Conservation (phyloP, 2,888 invertebrate genomes). For the Oeneis ivallda region DNA sequence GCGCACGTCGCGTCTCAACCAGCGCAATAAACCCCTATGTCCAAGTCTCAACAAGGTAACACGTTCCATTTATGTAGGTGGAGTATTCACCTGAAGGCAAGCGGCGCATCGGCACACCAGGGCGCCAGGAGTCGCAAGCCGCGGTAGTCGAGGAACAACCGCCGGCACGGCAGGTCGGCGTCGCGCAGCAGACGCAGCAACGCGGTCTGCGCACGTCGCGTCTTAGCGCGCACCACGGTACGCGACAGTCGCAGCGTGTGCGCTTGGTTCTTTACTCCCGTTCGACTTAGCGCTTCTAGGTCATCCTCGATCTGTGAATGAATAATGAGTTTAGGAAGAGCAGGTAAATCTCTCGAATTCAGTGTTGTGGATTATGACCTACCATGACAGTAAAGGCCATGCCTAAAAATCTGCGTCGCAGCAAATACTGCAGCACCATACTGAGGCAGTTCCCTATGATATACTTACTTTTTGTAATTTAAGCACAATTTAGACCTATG, state of each 20-base stretch:
- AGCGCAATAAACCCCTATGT: too few species aligned
- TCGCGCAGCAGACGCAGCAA: slow-evolving; percentile 89
- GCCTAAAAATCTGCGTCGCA: too few species aligned
- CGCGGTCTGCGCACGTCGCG: slow-evolving; percentile 87
- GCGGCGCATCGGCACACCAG: slow-evolving; percentile 91
- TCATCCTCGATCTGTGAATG: slow-evolving; percentile 90
- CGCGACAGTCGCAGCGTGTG: slow-evolving; percentile 95
- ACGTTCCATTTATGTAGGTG: not conserved
- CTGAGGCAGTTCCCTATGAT: too few species aligned
- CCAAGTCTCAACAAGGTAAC: too few species aligned
- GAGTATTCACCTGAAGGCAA: slow-evolving; percentile 63
- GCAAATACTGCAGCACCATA: too few species aligned
- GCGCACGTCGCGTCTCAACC: too few species aligned
- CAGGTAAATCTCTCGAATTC: not conserved
- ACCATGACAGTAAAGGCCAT: too few species aligned
- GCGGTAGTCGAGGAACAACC: slow-evolving; percentile 96
- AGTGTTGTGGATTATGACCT: too few species aligned
- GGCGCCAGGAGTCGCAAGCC: slow-evolving; percentile 94
- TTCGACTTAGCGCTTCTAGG: slow-evolving; percentile 88
- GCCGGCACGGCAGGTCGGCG: slow-evolving; percentile 90
- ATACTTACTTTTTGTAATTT: too few species aligned
- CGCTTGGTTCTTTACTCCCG: slow-evolving; percentile 92
- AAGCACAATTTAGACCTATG: too few species aligned
- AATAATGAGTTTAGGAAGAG: not conserved
- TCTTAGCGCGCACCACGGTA: slow-evolving; percentile 95